Conservation (phyloP, 2,113 vertebrate genomes). For the Cnemophilus loriae region DNA sequence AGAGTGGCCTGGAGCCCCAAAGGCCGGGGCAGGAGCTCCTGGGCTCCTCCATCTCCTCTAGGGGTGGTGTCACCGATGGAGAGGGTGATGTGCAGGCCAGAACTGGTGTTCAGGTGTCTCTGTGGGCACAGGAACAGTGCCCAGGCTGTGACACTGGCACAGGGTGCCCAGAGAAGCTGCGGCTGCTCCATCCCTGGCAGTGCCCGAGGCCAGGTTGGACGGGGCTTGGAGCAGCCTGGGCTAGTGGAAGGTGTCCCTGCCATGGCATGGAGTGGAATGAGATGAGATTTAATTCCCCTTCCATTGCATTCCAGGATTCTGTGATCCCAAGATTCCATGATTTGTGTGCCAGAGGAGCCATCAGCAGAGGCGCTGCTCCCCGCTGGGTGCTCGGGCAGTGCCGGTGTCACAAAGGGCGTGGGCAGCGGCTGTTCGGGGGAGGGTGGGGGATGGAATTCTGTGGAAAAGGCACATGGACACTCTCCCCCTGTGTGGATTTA, state of each 20-base stretch:
- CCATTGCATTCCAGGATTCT: neutral
- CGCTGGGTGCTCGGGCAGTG: accelerated
- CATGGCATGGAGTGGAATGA: accelerated
- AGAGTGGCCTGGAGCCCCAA: neutral
- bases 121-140: neutral
- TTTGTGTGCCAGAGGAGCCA: neutral
- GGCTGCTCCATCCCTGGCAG: neutral
- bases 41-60: neutral
- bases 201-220: neutral
- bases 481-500: accelerated
- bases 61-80: accelerated
- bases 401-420: neutral
- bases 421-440: neutral
- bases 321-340: accelerated
- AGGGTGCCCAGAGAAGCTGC: neutral
- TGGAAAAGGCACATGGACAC: neutral
- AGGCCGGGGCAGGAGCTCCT: neutral
- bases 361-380: too few relatives aligned
- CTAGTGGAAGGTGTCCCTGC: neutral
- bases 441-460: too few relatives aligned
- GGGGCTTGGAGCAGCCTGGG: neutral
- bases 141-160: neutral
- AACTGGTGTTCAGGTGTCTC: neutral
- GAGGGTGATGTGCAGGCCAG: accelerated
- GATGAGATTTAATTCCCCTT: neutral